Conservation (phyloP, 2,888 invertebrate genomes). For the Thelaira solivaga region DNA sequence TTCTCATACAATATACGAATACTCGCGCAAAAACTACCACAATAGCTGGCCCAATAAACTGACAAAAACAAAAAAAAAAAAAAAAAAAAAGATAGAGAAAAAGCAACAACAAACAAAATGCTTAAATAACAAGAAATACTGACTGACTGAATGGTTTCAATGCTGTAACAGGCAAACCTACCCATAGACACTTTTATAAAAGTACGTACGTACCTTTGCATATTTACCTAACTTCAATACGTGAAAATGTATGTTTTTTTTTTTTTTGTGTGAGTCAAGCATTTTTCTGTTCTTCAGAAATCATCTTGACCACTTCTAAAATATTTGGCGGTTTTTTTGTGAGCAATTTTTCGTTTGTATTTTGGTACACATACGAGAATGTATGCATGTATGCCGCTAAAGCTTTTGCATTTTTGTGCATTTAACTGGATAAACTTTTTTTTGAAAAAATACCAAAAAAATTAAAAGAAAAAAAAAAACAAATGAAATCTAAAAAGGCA, state of each 20-base stretch:
- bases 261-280: not conserved
- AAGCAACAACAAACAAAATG: not conserved
- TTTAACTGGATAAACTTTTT: not conserved
- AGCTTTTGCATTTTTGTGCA: not conserved
- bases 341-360: not conserved
- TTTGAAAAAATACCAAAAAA: constrained; percentile 25
- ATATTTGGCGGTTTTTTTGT: not conserved
- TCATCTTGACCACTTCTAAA: constrained; percentile 2
- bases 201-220: not conserved
- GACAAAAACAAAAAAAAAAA: not conserved
- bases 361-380: not conserved
- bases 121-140: constrained; percentile 15
- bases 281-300: not conserved
- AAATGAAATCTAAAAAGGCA: constrained; percentile 43
- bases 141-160: constrained; percentile 16
- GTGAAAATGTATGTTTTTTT: too few species aligned
- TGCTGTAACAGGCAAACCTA: not conserved
- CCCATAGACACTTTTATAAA: not conserved
- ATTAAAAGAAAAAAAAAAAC: constrained; percentile 10
- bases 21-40: not conserved
- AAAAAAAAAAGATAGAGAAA: not conserved
- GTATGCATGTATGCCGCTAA: constrained; percentile 6
- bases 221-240: too few species aligned
- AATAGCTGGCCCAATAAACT: not conserved
- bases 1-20: not conserved